Evolutionary conservation across 2,888 invertebrate genomes (phyloP), one percentile per base, ranked within the genome.

Genomic region (Malacosoma neustria): DNA sequence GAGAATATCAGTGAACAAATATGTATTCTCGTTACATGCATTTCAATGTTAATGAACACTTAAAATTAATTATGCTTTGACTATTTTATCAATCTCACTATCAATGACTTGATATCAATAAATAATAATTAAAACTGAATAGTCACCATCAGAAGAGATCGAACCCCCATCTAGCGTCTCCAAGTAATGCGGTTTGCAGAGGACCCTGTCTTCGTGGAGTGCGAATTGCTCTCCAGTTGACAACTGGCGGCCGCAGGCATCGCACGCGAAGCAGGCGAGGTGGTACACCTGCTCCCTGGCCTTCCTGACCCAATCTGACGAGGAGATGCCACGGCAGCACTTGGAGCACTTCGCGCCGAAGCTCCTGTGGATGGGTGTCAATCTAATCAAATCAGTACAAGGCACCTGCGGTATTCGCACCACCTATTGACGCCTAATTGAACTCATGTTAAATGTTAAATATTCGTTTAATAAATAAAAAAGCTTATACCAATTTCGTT

Each of bases 231-330:
- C 98, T 3, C 98, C 98, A 1, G 96, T 97, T 49, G 94, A 95
- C 41, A 97, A 87, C 79, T 97, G 97, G 22, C 96, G 89, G 56
- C 96, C 95, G 75, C 97, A 97, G 41, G 96, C 95, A 76, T 98
- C 97, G 80, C 99, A 99, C 12, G 98, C 97, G 85, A 99, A 99
- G 85, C 99, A 99, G 34, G 99, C 99, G 72, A 99, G 88, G 84
- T 99, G 99, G 87, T 98, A 99, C 22, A 99, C 96, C 73, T 95
- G 92, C 64, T 95, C 94, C 36, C 95, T 89, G 29, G 99, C 99
- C 67, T 97, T 92, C 45, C 99, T 89, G 61, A 99, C 98, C 99
- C 99, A 99, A 85, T 99, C 99, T 32, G 96, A 95, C 11, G 98
- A 92, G 11, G 96, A 95, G 65, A 99, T 97, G 54, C 93, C 92